Evolutionary conservation across 2,113 vertebrate species (phyloP).

Genomic region (Callocephalon fimbriatum): DNA sequence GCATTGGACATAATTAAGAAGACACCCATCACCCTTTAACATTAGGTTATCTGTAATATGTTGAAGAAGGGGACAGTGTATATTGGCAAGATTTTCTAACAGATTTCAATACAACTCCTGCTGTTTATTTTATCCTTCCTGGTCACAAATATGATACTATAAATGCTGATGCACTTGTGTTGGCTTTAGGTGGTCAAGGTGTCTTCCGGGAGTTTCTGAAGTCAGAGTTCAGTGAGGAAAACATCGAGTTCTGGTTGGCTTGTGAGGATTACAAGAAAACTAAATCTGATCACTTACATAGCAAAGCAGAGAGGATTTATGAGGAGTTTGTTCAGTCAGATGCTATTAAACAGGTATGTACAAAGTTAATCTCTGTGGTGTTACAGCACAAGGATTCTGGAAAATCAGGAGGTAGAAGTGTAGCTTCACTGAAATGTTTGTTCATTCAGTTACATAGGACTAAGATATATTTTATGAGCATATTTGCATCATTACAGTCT

Average conservation of each 20-base stretch:
- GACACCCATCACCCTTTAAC: neutral
- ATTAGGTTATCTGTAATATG: neutral
- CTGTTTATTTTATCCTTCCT: neutral
- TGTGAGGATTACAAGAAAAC: constrained; percentile 89
- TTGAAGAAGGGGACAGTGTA: neutral
- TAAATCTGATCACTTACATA: constrained; percentile 72
- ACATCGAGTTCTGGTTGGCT: constrained; percentile 93
- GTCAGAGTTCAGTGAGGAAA: constrained; percentile 94
- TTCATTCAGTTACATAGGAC: neutral
- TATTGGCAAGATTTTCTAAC: neutral
- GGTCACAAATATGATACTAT: neutral
- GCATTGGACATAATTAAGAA: neutral
- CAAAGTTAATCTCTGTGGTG: neutral
- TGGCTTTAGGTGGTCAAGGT: constrained; percentile 80
- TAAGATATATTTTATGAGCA: neutral
- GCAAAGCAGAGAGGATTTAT: constrained; percentile 87
- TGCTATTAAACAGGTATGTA: constrained; percentile 86
- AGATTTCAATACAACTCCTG: neutral
- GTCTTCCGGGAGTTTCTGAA: constrained; percentile 87
- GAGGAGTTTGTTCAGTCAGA: constrained; percentile 85
- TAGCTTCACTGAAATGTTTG: neutral
- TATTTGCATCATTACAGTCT: neutral
- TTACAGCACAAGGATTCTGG: neutral
- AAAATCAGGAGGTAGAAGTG: neutral
- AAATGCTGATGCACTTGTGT: neutral